phyloP scores from a whole-genome alignment of 2,113 vertebrate genomes.

The Ariopsis seemanni region DNA sequence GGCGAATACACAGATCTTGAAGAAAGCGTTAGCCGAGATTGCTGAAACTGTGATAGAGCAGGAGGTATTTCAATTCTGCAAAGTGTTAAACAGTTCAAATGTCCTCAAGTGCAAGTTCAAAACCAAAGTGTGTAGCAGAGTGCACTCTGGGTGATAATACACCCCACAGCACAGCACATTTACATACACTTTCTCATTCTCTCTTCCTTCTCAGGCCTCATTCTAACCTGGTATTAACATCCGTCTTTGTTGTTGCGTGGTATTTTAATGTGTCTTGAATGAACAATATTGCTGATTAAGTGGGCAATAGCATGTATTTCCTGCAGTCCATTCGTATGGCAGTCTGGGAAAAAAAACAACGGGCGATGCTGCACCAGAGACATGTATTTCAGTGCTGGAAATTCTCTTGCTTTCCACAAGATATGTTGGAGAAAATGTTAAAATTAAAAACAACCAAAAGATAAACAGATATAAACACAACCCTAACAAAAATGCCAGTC shows the following conservation, averaged over 20 bases:
- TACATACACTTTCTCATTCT: neutral
- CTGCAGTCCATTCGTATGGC: neutral
- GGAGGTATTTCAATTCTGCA: neutral
- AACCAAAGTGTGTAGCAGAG: neutral
- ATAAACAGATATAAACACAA: neutral
- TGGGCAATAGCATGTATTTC: neutral
- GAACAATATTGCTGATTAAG: neutral
- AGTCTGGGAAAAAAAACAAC: neutral
- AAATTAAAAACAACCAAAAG: neutral
- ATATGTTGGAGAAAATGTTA: neutral
- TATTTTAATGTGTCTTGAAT: neutral
- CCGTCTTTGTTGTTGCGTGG: neutral
- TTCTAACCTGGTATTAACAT: neutral
- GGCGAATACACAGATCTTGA: neutral
- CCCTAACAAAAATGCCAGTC: neutral
- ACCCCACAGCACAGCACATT: neutral
- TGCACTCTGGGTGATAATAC: slow-evolving; percentile 17
- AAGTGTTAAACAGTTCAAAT: neutral
- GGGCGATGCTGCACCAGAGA: neutral
- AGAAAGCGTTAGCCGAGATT: neutral
- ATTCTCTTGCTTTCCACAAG: neutral
- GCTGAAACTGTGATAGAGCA: neutral
- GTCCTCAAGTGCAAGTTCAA: neutral
- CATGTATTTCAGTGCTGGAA: neutral
- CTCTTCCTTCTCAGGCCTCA: neutral